Evolutionary conservation across 2,797 vertebrate genomes (phyloP).

Genomic region (Eulemur coronatus): DNA sequence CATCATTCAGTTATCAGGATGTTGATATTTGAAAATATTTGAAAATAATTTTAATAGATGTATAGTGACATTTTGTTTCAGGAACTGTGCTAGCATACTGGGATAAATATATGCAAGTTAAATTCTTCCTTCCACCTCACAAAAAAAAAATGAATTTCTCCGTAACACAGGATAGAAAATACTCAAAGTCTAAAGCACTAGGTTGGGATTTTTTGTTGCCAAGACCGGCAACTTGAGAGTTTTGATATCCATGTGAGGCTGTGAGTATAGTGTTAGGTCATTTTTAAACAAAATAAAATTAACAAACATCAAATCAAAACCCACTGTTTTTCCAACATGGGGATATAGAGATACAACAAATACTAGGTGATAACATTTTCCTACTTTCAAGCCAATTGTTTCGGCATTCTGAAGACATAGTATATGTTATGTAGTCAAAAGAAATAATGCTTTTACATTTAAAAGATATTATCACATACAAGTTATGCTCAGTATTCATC

Average conservation of each 20-base stretch:
- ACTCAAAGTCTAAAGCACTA: neutral
- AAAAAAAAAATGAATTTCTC: neutral
- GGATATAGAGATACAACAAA: neutral
- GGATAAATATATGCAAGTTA: neutral
- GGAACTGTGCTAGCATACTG: neutral
- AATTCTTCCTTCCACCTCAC: neutral
- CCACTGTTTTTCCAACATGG: neutral
- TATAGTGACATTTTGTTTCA: neutral
- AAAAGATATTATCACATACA: neutral
- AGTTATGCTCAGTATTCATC: neutral
- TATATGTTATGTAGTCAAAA: neutral
- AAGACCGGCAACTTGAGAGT: neutral
- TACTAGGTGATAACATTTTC: neutral
- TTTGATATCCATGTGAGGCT: neutral
- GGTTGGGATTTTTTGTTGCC: neutral
- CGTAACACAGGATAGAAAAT: neutral
- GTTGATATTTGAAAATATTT: neutral
- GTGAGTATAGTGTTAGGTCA: neutral
- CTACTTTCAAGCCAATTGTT: neutral
- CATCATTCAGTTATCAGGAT: neutral
- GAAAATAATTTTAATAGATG: neutral
- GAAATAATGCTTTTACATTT: neutral
- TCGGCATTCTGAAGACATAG: neutral
- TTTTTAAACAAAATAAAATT: conserved; percentile 16
- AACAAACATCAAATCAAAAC: neutral